Evolutionary conservation across 2,113 vertebrate genomes (phyloP), one percentile per base, ranked within the genome.

Genomic region (Aldabrachelys gigantea): DNA sequence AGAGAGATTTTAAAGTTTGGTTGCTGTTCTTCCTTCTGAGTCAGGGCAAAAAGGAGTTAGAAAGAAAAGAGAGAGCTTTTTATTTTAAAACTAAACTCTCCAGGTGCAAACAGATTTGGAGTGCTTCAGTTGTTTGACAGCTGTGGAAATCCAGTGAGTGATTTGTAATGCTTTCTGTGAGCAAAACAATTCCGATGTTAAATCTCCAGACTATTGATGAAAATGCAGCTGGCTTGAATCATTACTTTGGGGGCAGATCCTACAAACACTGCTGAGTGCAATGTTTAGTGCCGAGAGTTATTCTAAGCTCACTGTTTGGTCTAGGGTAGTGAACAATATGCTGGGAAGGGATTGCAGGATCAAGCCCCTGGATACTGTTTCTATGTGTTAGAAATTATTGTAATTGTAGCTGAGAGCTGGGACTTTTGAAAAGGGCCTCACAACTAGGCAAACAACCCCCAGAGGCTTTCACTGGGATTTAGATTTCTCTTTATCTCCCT

Each of bases 1-100:
- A 72, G 9, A 10, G 65, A 69, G 31, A 13, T 29, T 29, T 4
- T 8, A 69, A n/a, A 65, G 31, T 69, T 27, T 69, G 91, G 91
- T 96, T 91, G 56, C 91, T 89, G 79, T 88, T 91, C 82, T 85
- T 53, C 85, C 25, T 69, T 38, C 84, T 94, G 93, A 85, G 81
- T 83, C 54, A 80, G 54, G 80, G 80, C 92, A 94, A 86, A 80
- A 93, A 90, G 35, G n/a, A 95, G 85, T 95, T 95, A 88, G 87
- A 89, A 90, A 87, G 19, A 75, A 89, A 84, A 89, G 62, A 85
- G 17, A 8, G 85, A 14, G 16, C 87, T 96, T 96, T 93, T 93
- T 80, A 75, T 29, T 57, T 83, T 80, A 83, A 31, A 82, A 27
- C 52, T 57, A 10, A 24, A 47, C 47, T 7, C 53, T 62, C 87